phyloP scores from a whole-genome alignment of 2,113 vertebrate species.

The Salvelinus sp. region DNA sequence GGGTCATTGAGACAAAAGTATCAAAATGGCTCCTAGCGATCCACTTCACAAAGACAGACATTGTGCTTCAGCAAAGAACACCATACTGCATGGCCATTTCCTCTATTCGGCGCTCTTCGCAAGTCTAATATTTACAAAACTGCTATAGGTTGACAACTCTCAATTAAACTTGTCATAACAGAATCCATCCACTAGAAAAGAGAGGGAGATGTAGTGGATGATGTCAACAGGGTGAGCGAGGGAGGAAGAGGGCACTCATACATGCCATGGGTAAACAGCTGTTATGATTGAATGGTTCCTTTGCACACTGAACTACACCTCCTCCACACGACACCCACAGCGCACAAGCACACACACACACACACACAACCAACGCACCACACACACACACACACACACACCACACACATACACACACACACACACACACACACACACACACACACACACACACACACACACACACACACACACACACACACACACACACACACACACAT shows the following conservation, averaged over 20 bases:
- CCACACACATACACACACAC: too few relatives aligned
- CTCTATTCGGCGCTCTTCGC: constrained; percentile 73
- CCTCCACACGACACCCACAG: neutral
- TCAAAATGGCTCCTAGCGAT: constrained; percentile 64
- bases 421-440: too few relatives aligned
- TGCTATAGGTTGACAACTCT: constrained; percentile 77
- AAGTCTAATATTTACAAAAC: constrained; percentile 79
- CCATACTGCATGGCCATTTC: constrained; percentile 67
- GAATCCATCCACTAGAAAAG: constrained; percentile 68
- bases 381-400: too few relatives aligned
- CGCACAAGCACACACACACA: too few relatives aligned
- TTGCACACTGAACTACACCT: constrained; percentile 1
- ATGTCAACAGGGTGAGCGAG: constrained; percentile 65
- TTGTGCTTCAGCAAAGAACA: constrained; percentile 62
- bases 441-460: too few relatives aligned
- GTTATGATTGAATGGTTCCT: constrained; percentile 47
- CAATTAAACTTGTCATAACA: constrained; percentile 85
- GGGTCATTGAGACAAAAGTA: constrained; percentile 50
- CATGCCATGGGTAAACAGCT: constrained; percentile 72
- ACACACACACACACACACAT: neutral
- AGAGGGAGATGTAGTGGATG: constrained; percentile 55
- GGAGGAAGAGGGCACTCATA: constrained; percentile 36
- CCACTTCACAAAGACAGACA: constrained; percentile 68
- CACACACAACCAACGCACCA: too few relatives aligned
- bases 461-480: neutral